Evolutionary conservation across 2,888 invertebrate species (phyloP), one percentile per base, ranked within the genome.

Genomic region (Dryococelus australis): DNA sequence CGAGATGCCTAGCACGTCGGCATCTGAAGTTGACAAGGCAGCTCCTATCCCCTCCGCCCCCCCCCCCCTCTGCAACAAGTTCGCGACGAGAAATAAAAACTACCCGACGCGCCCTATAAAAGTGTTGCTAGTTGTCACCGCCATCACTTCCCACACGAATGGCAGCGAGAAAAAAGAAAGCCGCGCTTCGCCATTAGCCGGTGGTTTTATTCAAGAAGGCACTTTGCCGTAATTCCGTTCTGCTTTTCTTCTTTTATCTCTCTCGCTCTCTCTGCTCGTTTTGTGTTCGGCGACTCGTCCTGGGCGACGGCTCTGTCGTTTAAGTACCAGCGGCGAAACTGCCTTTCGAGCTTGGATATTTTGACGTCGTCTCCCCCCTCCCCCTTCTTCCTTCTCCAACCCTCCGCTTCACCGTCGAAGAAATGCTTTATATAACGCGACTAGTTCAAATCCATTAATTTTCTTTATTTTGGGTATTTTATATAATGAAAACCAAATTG

Each of bases 121-220:
- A 65, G 65, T 65, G 65, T 65, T 65, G 65, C 65, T 65, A 24
- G 65, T 65, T 65, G 65, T 65, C 65, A 65, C 65, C 65, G 65
- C 65, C 65, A 65, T 65, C 65, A 65, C n/a, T 65, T 65, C 65
- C 65, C 65, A 65, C 24, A 65, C 47, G 65, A 65, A 9, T n/a
- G 65, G 24, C 24, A 65, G 65, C 65, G 8, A n/a, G 65, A 65
- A 65, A 65, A 65, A 65, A 65, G 65, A 24, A 24, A 3, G 16
- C 65, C 65, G 8, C n/a, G 65, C 65, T n/a, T 65, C 65, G 65
- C 65, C 65, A 65, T 65, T 65, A 65, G 65, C 65, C 65, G 65
- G 65, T 65, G 65, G 65, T 65, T 65, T 65, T 65, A 65, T 65
- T 65, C 65, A 65, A 65, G 65, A 65, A 65, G 65, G 12, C 65